Base-by-base conservation (phyloP, 2,113 vertebrate species). In the Damaliscus lunatus region DNA sequence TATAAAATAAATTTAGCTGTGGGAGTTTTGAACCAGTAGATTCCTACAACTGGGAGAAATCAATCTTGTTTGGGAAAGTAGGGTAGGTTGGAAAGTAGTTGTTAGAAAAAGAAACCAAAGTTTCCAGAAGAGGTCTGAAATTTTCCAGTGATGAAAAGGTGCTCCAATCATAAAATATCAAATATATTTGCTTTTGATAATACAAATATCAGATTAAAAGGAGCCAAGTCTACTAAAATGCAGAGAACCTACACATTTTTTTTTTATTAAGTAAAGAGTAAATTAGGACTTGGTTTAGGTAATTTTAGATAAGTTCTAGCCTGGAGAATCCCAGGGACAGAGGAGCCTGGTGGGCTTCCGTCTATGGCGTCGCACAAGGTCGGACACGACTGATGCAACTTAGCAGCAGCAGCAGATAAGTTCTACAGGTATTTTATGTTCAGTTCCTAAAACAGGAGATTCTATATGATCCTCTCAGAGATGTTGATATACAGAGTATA, bases 41-140 rank as follows among this genome's bases (percentile, higher is more conserved):
- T 62, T 93, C 62, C 81, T 48, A 59, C 8, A 36, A 92, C 40
- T 91, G 14, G 55, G 62, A 91, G 67, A 97, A 96, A 94, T 62
- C 27, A 95, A 92, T 90, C 62, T 95, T 97, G n/a, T 81, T 86
- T 97, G 19, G 64, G 17, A 97, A 97, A 95, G n/a, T 21, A 50
- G 59, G 91, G 19, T 43, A 17, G 29, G 12, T 57, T 92, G 43
- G 74, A 82, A 95, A 95, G 81, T 19, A 40, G 33, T 25, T 92
- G 36, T 50, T 52, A 74, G n/a, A 46, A 82, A 91, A 95, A 48
- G 15, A 92, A 31, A 48, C 50, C 1, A 19, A 23, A 91, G 29
- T 86, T 92, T 64, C 53, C n/a, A 48, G 55, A 96, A 77, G 15
- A 92, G 36, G 33, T 16, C 25, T 3, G 4, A 13, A 36, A 33